Conservation (phyloP, 2,797 vertebrate species). For the Rachycentron canadum region DNA sequence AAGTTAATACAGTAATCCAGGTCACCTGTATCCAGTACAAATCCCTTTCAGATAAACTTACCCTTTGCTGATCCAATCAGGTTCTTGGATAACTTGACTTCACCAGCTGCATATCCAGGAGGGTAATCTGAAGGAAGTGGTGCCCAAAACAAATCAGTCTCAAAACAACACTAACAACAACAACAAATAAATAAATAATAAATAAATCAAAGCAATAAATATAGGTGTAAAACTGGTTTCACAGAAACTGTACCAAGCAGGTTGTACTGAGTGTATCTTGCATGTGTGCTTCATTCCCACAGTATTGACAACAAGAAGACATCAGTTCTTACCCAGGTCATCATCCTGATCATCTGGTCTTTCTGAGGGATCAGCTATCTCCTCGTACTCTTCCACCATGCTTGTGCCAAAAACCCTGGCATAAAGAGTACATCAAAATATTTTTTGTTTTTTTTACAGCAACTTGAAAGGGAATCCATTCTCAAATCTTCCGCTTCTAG, state of each 20-base stretch:
- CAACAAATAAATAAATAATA: too few relatives aligned
- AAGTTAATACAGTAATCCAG: constrained; percentile 4
- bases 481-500: constrained; percentile 1
- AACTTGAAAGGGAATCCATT: not conserved
- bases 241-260: not conserved
- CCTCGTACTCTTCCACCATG: constrained; percentile 99
- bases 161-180: not conserved
- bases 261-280: not conserved
- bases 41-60: constrained; percentile 71
- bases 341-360: constrained; percentile 92
- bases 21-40: not conserved
- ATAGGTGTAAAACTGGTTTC: not conserved
- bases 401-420: constrained; percentile 97
- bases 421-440: constrained; percentile 11
- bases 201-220: not conserved
- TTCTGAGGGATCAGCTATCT: constrained; percentile 93
- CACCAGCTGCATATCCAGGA: constrained; percentile 87
- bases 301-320: not conserved
- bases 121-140: constrained; percentile 87
- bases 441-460: not conserved
- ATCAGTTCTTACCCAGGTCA: constrained; percentile 89
- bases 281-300: not conserved
- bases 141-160: not conserved
- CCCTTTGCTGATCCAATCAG: constrained; percentile 96
- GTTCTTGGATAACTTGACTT: constrained; percentile 92